phyloP scores from a whole-genome alignment of 1,140 invertebrate genomes.

The Euura saliciscinereae region DNA sequence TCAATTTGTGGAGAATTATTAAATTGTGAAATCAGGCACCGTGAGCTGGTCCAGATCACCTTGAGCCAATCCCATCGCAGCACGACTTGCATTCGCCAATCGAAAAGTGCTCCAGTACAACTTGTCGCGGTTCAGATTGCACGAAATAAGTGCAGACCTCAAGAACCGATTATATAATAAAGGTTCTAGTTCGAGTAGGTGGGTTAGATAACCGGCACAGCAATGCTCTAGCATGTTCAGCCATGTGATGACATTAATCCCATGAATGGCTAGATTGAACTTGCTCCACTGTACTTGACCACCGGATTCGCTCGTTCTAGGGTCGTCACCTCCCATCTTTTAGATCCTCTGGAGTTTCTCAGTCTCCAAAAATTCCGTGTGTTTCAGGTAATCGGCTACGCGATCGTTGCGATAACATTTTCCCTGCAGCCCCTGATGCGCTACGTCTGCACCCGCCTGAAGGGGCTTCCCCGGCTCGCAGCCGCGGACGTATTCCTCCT shows the following conservation, averaged over 20 bases:
- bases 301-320: background rate
- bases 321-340: slow-evolving; percentile 11
- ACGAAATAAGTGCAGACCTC: background rate
- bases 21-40: too few species aligned
- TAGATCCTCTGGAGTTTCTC: background rate
- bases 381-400: slow-evolving; percentile 77
- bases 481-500: slow-evolving; percentile 78
- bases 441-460: slow-evolving; percentile 68
- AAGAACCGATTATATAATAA: slow-evolving; percentile 31
- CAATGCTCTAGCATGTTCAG: slow-evolving; percentile 7
- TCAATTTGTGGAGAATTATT: too few species aligned
- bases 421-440: slow-evolving; percentile 74
- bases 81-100: too few species aligned
- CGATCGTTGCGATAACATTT: slow-evolving; percentile 73
- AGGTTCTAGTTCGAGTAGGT: slow-evolving; percentile 19
- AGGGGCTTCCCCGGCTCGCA: slow-evolving; percentile 69
- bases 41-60: too few species aligned
- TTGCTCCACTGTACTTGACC: slow-evolving; percentile 26
- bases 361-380: slow-evolving; percentile 16
- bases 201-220: slow-evolving; percentile 23
- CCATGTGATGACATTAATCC: slow-evolving; percentile 8
- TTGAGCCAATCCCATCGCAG: too few species aligned
- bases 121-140: too few species aligned
- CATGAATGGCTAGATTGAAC: slow-evolving; percentile 3
- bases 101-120: too few species aligned